Percentiles rank a stretch among this genome's conserved stretches.
Evolutionary conservation across 2,113 vertebrate species (phyloP).

Genomic region (Myrmophylax atrothorax): DNA sequence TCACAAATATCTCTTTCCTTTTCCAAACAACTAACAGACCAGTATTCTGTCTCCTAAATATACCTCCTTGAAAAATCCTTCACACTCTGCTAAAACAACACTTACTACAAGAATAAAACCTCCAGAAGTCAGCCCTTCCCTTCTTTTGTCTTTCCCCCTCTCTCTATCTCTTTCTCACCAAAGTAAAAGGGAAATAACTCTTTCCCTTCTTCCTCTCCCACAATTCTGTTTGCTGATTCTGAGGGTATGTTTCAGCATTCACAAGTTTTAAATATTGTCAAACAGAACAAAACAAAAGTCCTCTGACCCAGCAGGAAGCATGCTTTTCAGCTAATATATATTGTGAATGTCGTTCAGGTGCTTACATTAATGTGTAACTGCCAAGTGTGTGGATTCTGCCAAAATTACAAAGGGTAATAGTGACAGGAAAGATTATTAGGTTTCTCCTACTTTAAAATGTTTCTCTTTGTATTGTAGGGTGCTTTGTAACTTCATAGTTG

Average conservation of each 20-base stretch:
- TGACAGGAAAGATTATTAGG: neutral
- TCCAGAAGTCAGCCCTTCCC: neutral
- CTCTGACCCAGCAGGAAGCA: constrained; percentile 12
- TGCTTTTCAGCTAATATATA: constrained; percentile 39
- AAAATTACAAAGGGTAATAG: neutral
- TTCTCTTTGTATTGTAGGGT: neutral
- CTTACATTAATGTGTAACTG: constrained; percentile 42
- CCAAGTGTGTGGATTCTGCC: constrained; percentile 11
- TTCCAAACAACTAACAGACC: neutral
- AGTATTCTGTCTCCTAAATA: neutral
- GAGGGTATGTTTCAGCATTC: neutral
- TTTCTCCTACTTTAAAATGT: constrained; percentile 35
- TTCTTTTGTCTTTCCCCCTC: neutral
- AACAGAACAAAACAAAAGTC: constrained; percentile 46
- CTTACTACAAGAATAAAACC: neutral
- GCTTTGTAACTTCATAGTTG: neutral
- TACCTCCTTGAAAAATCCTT: neutral
- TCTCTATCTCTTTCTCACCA: neutral
- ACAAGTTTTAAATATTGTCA: constrained; percentile 37
- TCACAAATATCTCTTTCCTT: neutral
- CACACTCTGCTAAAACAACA: neutral
- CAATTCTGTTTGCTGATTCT: neutral
- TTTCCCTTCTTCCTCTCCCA: neutral
- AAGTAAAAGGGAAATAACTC: neutral
- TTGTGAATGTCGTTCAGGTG: constrained; percentile 42